phyloP scores from a whole-genome alignment of 1,140 invertebrate genomes.

The Amyelois transitella region DNA sequence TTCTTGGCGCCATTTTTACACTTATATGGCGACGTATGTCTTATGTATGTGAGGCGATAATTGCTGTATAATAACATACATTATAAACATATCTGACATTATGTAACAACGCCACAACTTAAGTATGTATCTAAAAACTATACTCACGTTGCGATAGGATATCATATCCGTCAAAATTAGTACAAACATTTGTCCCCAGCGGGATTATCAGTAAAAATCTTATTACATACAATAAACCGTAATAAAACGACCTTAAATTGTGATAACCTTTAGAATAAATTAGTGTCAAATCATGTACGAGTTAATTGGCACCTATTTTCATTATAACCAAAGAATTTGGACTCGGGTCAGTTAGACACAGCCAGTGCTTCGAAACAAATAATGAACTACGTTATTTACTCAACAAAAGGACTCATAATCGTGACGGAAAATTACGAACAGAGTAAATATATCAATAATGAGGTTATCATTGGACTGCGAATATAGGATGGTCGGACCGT shows the following conservation, averaged over 20 bases:
- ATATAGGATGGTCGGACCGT: slow-evolving; percentile 26
- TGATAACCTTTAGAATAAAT: background rate
- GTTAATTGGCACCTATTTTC: background rate
- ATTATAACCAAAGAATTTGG: background rate
- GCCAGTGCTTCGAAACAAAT: background rate
- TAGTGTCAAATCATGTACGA: background rate
- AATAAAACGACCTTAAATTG: background rate
- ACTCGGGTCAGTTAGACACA: background rate
- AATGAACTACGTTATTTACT: background rate
- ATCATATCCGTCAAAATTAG: no score
- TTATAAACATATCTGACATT: no score
- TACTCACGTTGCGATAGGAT: no score
- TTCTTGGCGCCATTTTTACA: no score
- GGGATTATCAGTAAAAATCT: no score
- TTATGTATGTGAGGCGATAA: no score
- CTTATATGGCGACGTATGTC: no score
- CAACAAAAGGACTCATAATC: slow-evolving; percentile 2
- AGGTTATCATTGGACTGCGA: slow-evolving; percentile 47
- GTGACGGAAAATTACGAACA: slow-evolving; percentile 43
- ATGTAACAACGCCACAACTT: no score
- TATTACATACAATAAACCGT: no score
- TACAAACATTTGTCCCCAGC: no score
- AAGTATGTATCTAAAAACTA: no score
- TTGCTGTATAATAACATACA: no score
- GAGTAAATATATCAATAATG: slow-evolving; percentile 43